Base-by-base conservation (phyloP, 2,888 invertebrate genomes). In the Cantharis nigra region DNA sequence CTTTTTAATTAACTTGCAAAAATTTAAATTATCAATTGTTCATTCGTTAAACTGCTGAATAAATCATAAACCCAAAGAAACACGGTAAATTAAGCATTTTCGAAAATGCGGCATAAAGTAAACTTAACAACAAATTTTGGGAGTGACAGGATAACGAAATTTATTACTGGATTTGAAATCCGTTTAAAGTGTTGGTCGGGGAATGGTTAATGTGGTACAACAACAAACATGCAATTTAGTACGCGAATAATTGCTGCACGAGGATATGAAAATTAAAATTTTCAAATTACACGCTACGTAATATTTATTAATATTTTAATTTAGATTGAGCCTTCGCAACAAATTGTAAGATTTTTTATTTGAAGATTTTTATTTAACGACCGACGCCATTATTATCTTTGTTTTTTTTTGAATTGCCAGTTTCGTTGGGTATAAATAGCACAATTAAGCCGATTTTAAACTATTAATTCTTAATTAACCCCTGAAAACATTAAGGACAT, bases 141-240 rank as follows among this genome's bases (percentile, higher is more conserved):
- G 65, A 67, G 65, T 67, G 65, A n/a, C 65, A 67, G 65, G 65
- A 67, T 67, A 67, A 67, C 65, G 64, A 71, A 76, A 76, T 76
- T 76, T 76, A 76, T 76, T 62, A 23, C 76, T 69, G 16, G 69
- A 76, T 33, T 76, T 65, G 30, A 72, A 76, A 76, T 76, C 72
- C 76, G 76, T 72, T 75, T 67, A 67, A 67, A 76, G 76, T 69
- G 72, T 63, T 76, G 76, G 71, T 76, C 49, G 69, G 70, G 49
- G 76, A 76, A 76, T 76, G 72, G 76, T 72, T 76, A 76, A 76
- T 76, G 76, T 76, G 71, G 76, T 76, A 67, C 65, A 67, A 67
- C 65, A 67, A 67, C 65, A 67, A 67, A 67, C 65, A 67, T 72
- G 70, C 74, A 74, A 63, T 74, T 74, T 74, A 69, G 74, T 26